Evolutionary conservation across 2,797 vertebrate species (phyloP).

Genomic region (Rachycentron canadum): DNA sequence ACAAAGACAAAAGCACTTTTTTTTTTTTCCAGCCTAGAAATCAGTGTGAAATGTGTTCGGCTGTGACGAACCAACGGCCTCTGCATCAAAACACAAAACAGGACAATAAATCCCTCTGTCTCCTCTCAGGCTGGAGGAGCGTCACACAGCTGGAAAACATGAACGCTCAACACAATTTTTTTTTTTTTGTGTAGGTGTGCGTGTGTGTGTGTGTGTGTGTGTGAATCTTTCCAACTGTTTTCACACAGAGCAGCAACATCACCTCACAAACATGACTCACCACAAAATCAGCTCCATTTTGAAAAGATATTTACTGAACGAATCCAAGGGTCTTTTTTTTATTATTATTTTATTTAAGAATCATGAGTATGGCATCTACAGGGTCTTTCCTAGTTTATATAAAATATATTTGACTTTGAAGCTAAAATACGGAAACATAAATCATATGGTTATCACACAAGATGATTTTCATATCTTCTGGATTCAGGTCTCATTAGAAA

Average conservation of each 20-base stretch:
- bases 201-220: not conserved
- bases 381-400: too few species aligned
- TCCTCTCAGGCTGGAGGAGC: not conserved
- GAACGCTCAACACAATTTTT: not conserved
- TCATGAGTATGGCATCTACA: too few species aligned
- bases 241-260: conserved; percentile 12
- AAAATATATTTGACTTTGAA: too few species aligned
- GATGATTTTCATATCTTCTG: not conserved
- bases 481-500: not conserved
- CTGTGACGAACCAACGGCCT: conserved; percentile 15
- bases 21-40: conserved; percentile 32
- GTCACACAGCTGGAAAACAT: not conserved
- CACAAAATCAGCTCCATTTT: conserved; percentile 24
- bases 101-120: not conserved
- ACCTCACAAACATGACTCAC: conserved; percentile 45
- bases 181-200: not conserved
- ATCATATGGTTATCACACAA: too few species aligned
- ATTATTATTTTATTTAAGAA: too few species aligned
- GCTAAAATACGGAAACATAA: too few species aligned
- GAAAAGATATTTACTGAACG: conserved; percentile 3
- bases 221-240: conserved; percentile 21
- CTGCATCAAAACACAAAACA: conserved; percentile 19
- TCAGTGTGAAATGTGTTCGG: conserved; percentile 40
- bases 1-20: conserved; percentile 59
- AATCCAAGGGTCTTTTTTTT: too few species aligned